Evolutionary conservation across 1,140 invertebrate genomes (phyloP).

Genomic region (Caenorhabditis brenneri): DNA sequence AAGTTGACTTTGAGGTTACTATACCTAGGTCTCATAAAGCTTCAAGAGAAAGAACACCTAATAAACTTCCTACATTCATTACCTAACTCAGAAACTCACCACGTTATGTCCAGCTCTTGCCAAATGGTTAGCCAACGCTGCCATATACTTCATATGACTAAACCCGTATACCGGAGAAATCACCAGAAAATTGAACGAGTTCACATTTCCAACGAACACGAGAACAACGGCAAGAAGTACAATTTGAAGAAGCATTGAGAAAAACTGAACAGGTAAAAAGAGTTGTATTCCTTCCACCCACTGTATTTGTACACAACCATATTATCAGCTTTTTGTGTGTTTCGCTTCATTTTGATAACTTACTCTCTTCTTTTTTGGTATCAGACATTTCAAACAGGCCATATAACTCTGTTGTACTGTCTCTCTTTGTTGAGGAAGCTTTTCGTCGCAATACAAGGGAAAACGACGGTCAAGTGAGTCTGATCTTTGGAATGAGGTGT

Average conservation of each 20-base stretch:
- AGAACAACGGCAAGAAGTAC: neutral
- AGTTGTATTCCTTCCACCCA: neutral
- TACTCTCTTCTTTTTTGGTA: neutral
- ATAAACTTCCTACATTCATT: too few relatives aligned
- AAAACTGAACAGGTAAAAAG: neutral
- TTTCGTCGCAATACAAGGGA: neutral
- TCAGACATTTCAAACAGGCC: neutral
- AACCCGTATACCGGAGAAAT: constrained; percentile 5
- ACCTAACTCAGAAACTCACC: neutral
- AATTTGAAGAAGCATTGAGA: neutral
- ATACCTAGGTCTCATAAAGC: too few relatives aligned
- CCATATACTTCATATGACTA: constrained; percentile 28
- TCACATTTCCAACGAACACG: neutral
- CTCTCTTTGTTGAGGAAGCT: neutral
- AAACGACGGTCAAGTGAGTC: neutral
- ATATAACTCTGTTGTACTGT: neutral
- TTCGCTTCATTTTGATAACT: constrained; percentile 31
- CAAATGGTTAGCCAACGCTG: constrained; percentile 3
- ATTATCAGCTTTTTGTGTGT: constrained; percentile 25
- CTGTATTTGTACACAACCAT: constrained; percentile 3
- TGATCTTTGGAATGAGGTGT: neutral
- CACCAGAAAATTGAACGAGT: neutral
- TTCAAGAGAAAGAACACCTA: too few relatives aligned
- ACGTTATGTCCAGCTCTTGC: constrained; percentile 14
- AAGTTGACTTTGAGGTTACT: too few relatives aligned